These are phyloP conservation scores for Lepidochitona cinerea DNA, from an alignment of 2,888 invertebrate genomes.

Conservation along the genomic window DNA sequence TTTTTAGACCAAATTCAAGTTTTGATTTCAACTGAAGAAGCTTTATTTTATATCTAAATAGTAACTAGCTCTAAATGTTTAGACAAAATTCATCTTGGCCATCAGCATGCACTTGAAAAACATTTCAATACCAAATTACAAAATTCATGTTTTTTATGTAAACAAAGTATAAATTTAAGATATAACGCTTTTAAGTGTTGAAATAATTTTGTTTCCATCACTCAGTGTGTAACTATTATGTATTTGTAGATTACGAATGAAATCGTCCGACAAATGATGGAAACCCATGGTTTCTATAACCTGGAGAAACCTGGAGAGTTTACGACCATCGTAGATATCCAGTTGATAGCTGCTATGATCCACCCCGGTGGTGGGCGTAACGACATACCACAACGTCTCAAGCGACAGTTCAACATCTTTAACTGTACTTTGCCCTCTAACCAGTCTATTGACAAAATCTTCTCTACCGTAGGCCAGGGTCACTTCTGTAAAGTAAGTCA, in stretches of 20 bases:
- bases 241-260: constrained; percentile 75
- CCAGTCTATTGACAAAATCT: constrained; percentile 93
- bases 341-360: constrained; percentile 95
- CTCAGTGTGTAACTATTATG: too few relatives aligned
- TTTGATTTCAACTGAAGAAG: too few relatives aligned
- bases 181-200: too few relatives aligned
- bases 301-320: constrained; percentile 98
- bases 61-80: too few relatives aligned
- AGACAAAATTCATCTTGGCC: too few relatives aligned
- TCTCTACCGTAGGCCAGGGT: constrained; percentile 75
- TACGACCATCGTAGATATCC: constrained; percentile 89
- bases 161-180: too few relatives aligned
- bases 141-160: too few relatives aligned
- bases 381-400: constrained; percentile 93
- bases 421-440: constrained; percentile 95
- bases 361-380: constrained; percentile 89
- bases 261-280: constrained; percentile 96
- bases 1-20: too few relatives aligned
- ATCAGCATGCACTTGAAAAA: too few relatives aligned
- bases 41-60: too few relatives aligned
- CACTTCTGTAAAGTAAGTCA: constrained; percentile 66
- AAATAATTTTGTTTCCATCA: too few relatives aligned
- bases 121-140: too few relatives aligned
- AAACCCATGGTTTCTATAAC: constrained; percentile 97
- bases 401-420: constrained; percentile 93